These are phyloP conservation scores for Erpobdella octoculata DNA, from an alignment of 2,888 invertebrate species.

Conservation along the genomic window DNA sequence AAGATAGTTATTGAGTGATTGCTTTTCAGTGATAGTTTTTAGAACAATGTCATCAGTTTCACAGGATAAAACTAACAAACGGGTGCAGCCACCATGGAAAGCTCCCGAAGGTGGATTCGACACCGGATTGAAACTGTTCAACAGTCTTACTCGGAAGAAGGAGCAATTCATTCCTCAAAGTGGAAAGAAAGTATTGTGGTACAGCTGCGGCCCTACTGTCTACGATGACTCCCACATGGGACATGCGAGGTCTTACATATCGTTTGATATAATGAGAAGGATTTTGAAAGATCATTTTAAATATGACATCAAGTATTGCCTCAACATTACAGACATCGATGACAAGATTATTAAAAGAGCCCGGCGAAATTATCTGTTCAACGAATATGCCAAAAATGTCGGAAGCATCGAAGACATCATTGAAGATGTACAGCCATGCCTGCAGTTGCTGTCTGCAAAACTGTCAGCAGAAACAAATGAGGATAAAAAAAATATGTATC, in stretches of 20 bases:
- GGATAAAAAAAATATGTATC: constrained; percentile 79
- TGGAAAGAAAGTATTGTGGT: constrained; percentile 82
- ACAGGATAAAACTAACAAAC: constrained; percentile 31
- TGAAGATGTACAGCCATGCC: constrained; percentile 57
- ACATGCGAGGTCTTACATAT: constrained; percentile 94
- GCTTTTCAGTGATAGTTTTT: too few relatives aligned
- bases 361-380: constrained; percentile 71
- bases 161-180: constrained; percentile 69
- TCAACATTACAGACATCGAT: constrained; percentile 99
- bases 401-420: constrained; percentile 61
- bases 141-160: constrained; percentile 69
- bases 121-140: constrained; percentile 68
- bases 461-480: constrained; percentile 62
- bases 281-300: constrained; percentile 83
- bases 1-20: too few relatives aligned
- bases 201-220: constrained; percentile 97
- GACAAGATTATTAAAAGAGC: constrained; percentile 95
- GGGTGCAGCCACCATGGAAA: constrained; percentile 62
- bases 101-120: constrained; percentile 56
- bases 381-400: constrained; percentile 63
- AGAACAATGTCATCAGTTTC: too few relatives aligned
- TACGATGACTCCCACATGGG: constrained; percentile 99
- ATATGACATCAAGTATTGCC: constrained; percentile 83
- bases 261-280: constrained; percentile 90
- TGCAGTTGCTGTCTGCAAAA: neutral